These are phyloP conservation scores for Noturus placidus DNA, from an alignment of 2,113 vertebrate species.

Conservation along the genomic window DNA sequence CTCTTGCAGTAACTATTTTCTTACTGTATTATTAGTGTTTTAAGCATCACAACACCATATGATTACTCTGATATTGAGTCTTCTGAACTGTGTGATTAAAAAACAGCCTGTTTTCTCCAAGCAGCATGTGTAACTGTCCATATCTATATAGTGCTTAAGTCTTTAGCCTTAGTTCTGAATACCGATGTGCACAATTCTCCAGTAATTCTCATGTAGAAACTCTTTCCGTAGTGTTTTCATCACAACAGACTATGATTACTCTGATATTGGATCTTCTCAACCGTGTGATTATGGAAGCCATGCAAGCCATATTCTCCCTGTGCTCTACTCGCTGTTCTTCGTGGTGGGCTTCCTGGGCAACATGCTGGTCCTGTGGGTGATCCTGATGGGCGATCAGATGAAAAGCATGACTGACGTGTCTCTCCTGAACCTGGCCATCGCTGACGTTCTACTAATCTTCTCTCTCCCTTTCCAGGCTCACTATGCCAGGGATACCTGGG, in stretches of 20 bases:
- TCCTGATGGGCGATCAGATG: neutral
- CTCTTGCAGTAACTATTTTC: neutral
- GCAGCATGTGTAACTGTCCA: too few species aligned
- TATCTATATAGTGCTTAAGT: too few species aligned
- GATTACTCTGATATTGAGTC: neutral
- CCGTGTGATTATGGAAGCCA: conserved; percentile 22
- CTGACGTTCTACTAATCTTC: conserved; percentile 79
- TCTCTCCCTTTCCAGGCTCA: conserved; percentile 80
- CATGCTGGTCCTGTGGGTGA: conserved; percentile 18
- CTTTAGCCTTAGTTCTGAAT: too few species aligned
- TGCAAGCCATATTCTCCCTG: conserved; percentile 61
- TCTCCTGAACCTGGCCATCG: conserved; percentile 73
- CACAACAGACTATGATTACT: neutral
- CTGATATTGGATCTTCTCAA: accelerated
- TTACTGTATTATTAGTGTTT: neutral
- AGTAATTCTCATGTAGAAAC: too few species aligned
- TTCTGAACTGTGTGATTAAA: conserved; percentile 7
- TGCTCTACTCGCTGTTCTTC: conserved; percentile 7
- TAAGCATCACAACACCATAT: neutral
- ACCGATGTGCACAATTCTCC: too few species aligned
- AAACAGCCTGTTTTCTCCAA: too few species aligned
- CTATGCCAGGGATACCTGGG: conserved; percentile 6
- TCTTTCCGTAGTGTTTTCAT: neutral
- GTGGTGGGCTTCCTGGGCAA: neutral
- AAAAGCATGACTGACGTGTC: conserved; percentile 12